phyloP scores from a whole-genome alignment of 2,113 vertebrate genomes.

The Catharus fuscescens region DNA sequence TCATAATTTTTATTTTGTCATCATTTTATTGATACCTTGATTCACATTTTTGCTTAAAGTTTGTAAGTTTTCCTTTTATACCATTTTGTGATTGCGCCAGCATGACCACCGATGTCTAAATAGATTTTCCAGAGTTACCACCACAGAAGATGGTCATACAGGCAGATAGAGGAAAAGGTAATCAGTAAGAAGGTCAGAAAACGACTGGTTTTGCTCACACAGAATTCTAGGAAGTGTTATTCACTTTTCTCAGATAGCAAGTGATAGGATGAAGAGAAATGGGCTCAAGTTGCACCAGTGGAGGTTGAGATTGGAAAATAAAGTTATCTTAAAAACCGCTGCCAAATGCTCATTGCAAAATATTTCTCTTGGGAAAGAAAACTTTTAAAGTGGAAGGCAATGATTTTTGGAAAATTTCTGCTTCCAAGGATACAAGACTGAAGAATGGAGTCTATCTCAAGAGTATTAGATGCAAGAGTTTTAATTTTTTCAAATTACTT shows the following conservation, averaged over 20 bases:
- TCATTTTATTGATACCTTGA: neutral
- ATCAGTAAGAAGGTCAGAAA: neutral
- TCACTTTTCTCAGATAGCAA: neutral
- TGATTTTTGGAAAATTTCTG: neutral
- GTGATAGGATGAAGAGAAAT: neutral
- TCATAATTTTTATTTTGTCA: conserved; percentile 1
- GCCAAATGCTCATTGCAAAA: neutral
- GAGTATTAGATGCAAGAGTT: neutral
- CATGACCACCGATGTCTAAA: neutral
- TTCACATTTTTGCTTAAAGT: neutral
- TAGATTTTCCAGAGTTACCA: neutral
- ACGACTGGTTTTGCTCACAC: neutral
- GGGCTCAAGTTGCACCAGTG: neutral
- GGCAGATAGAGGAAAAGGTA: neutral
- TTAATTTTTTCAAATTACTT: neutral
- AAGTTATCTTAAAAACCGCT: neutral
- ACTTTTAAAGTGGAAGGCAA: neutral
- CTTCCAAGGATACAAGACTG: neutral
- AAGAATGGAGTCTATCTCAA: neutral
- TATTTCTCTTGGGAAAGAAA: neutral
- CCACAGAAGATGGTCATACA: neutral
- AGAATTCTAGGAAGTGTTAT: neutral
- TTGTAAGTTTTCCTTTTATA: neutral
- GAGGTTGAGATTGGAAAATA: neutral
- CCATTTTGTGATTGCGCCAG: neutral